phyloP scores from a whole-genome alignment of 2,888 invertebrate species.

The Heteromurus nitidus region DNA sequence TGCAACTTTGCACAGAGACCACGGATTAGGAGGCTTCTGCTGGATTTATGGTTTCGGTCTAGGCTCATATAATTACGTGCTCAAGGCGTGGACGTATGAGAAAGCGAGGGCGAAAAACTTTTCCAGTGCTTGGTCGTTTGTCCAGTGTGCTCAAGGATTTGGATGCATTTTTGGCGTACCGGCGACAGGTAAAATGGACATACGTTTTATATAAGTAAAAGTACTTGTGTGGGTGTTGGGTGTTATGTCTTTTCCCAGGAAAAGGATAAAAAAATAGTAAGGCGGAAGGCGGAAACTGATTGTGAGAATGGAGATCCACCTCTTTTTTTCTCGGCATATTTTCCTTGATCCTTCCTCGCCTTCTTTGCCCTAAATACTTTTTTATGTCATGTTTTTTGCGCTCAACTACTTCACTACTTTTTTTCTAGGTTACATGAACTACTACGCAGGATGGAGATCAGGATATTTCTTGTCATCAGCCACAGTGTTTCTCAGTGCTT shows the following conservation, averaged over 20 bases:
- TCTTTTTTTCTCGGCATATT: slow-evolving; percentile 16
- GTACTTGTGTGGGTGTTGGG: not conserved
- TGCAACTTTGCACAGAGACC: slow-evolving; percentile 77
- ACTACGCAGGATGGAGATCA: slow-evolving; percentile 44
- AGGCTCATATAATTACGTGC: slow-evolving; percentile 90
- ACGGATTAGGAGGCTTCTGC: slow-evolving; percentile 81
- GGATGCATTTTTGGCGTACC: slow-evolving; percentile 90
- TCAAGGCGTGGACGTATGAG: slow-evolving; percentile 91
- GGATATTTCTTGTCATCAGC: slow-evolving; percentile 64
- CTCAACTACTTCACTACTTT: not conserved
- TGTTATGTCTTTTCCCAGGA: too few relatives aligned
- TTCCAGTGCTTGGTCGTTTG: slow-evolving; percentile 91
- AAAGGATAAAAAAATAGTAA: not conserved
- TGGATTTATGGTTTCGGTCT: slow-evolving; percentile 83
- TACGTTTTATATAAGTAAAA: not conserved
- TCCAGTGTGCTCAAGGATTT: slow-evolving; percentile 90
- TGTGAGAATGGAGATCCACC: slow-evolving; percentile 7
- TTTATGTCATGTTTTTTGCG: slow-evolving; percentile 7
- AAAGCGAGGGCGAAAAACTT: slow-evolving; percentile 89
- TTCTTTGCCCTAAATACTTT: slow-evolving; percentile 33
- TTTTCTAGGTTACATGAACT: slow-evolving; percentile 63
- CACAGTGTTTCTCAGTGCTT: slow-evolving; percentile 61
- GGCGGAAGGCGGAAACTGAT: not conserved
- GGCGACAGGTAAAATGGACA: slow-evolving; percentile 81
- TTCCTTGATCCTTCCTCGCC: not conserved